Evolutionary conservation across 2,888 invertebrate species (phyloP).

Genomic region (Syrista parreyssii): DNA sequence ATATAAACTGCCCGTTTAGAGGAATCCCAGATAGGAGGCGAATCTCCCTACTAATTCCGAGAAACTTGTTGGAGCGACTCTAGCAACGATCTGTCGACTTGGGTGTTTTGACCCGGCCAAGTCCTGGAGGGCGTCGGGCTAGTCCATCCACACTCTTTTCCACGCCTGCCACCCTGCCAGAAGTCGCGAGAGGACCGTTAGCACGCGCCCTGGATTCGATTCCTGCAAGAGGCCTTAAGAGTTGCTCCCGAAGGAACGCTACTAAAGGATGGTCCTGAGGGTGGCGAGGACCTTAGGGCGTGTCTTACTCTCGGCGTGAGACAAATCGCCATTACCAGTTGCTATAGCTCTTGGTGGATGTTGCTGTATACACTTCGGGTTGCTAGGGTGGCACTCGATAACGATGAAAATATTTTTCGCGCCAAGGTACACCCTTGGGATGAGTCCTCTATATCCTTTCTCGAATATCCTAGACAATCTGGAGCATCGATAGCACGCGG

Average conservation of each 20-base stretch:
- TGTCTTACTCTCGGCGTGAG: conserved; percentile 18
- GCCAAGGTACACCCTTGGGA: conserved; percentile 38
- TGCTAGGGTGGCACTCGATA: conserved; percentile 33
- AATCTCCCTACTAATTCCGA: neutral
- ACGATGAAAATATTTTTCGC: conserved; percentile 42
- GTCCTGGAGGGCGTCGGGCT: neutral
- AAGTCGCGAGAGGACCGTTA: neutral
- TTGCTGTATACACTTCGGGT: conserved; percentile 19
- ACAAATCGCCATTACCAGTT: conserved; percentile 27
- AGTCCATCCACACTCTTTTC: neutral
- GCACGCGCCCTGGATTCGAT: neutral
- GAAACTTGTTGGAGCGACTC: neutral
- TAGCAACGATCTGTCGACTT: neutral
- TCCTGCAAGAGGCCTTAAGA: neutral
- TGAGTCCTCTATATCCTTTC: conserved; percentile 9
- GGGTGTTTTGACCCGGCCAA: neutral
- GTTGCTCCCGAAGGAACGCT: neutral
- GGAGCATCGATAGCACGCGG: conserved; percentile 15
- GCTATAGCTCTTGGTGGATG: neutral
- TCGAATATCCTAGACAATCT: conserved; percentile 4
- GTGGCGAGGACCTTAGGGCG: conserved; percentile 16
- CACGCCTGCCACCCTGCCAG: neutral
- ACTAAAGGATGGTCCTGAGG: neutral
- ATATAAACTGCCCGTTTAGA: conserved; percentile 63
- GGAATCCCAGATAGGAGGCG: conserved; percentile 29